Evolutionary conservation across 2,797 vertebrate species (phyloP), one percentile per base, ranked within the genome.

Genomic region (Cryptoprocta ferox): DNA sequence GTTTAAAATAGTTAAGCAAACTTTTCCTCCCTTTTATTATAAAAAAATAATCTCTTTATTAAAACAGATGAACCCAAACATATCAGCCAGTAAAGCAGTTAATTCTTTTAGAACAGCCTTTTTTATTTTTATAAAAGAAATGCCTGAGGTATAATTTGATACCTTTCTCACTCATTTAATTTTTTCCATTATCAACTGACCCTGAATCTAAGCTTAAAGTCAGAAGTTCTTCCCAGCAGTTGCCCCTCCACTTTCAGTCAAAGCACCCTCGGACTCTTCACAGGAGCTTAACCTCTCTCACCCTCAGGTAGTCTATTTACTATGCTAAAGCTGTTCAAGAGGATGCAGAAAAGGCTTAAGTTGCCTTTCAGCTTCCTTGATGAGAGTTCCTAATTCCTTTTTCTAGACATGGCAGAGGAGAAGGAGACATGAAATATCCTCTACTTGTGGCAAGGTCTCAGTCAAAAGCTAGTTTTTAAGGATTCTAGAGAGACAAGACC

Each of bases 1-100:
- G 53, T 95, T 97, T 96, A 96, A 97, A 97, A 94, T 92, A 90
- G 96, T 92, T 97, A 94, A 97, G 87, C 83, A 97, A 96, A 94
- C 26, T 93, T 95, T 97, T 93, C 83, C 76, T 91, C 63, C 66
- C 37, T 79, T 93, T 97, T 92, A 97, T 97, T 96, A 86, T 94
- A 85, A 95, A 50, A 50, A 96, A 95, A 90, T 95, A 96, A 94
- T 97, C 91, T 97, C 73, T 96, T 97, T 96, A 97, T 96, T 97
- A 97, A 97, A 97, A 95, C 39, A 87, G 56, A 35, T n/a, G 61
- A 97, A 91, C 89, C 24, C 70, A 95, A 97, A 97, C 75, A 97
- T 89, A 93, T 86, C 89, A 97, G 56, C 73, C 75, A 93, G 65
- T 84, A 97, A 97, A 91, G 75, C 85, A 97, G 79, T 94, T 97